Conservation (phyloP, 2,113 vertebrate species). For the Seriola aureovittata region DNA sequence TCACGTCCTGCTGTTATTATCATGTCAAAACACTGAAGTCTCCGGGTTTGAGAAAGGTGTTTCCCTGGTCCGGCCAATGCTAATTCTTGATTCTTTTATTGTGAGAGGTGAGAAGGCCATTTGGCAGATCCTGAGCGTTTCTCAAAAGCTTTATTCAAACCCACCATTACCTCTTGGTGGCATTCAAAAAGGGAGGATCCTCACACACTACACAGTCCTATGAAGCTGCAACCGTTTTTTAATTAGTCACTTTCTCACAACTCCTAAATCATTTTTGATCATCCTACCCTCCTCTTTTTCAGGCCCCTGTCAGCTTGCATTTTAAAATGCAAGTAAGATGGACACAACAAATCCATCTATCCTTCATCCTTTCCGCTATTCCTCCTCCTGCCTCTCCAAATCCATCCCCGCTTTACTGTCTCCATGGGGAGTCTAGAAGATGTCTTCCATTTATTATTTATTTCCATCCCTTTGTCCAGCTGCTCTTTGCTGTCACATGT, state of each 20-base stretch:
- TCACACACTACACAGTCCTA: not conserved
- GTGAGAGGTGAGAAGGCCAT: too few species aligned
- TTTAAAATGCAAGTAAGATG: slow-evolving; percentile 33
- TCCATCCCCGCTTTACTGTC: slow-evolving; percentile 39
- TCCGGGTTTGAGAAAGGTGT: too few species aligned
- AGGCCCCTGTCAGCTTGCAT: slow-evolving; percentile 9
- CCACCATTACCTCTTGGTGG: too few species aligned
- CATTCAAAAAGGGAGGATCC: too few species aligned
- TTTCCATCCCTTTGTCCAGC: slow-evolving; percentile 63
- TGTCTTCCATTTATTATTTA: slow-evolving; percentile 69
- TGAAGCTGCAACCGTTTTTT: slow-evolving; percentile 1
- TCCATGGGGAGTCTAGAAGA: slow-evolving; percentile 53
- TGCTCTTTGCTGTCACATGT: slow-evolving; percentile 40
- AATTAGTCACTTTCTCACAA: slow-evolving; percentile 22
- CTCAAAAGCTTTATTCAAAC: too few species aligned
- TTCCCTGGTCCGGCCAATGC: too few species aligned
- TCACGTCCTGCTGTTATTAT: too few species aligned
- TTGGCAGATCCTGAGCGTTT: too few species aligned
- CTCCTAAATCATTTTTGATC: slow-evolving; percentile 25
- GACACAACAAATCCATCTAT: slow-evolving; percentile 32
- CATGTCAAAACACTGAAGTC: too few species aligned
- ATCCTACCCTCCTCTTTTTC: not conserved
- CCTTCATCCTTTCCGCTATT: slow-evolving; percentile 24
- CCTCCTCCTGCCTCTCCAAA: slow-evolving; percentile 35
- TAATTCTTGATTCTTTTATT: too few species aligned